phyloP scores from a whole-genome alignment of 2,797 vertebrate species.

The Coregonus suidteri region DNA sequence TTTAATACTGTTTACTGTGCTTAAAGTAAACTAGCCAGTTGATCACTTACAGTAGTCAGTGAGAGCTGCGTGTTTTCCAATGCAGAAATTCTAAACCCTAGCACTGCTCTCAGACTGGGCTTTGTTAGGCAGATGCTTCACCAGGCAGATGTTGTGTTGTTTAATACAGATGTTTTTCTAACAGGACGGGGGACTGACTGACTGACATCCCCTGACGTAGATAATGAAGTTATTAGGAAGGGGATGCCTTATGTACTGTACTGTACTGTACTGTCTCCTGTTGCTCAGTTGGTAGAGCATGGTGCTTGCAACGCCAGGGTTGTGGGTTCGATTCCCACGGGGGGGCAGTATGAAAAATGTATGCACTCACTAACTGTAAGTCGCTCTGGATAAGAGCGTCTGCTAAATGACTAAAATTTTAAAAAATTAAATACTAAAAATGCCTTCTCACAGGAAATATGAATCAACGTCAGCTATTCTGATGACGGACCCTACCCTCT shows the following conservation, averaged over 20 bases:
- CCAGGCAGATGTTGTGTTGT: not conserved
- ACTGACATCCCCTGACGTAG: constrained; percentile 1
- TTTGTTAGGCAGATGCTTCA: not conserved
- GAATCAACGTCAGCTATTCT: constrained; percentile 21
- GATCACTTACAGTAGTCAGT: too few relatives aligned
- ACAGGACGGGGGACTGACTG: not conserved
- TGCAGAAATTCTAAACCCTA: not conserved
- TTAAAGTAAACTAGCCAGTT: not conserved
- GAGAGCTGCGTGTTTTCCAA: not conserved
- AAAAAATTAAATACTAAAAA: not conserved
- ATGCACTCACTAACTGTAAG: too few relatives aligned
- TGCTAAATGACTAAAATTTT: too few relatives aligned
- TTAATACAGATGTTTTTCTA: constrained; percentile 6
- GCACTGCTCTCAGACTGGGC: not conserved
- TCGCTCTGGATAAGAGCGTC: too few relatives aligned
- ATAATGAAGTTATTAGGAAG: not conserved
- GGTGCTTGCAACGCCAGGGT: too few relatives aligned
- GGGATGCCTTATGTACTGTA: constrained; percentile 20
- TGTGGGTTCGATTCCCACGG: too few relatives aligned
- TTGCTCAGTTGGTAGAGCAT: too few relatives aligned
- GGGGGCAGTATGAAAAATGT: too few relatives aligned
- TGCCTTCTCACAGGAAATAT: constrained; percentile 36
- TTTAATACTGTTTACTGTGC: not conserved
- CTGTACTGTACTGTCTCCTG: constrained; percentile 2
- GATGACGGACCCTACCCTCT: constrained; percentile 43